Evolutionary conservation across 2,888 invertebrate genomes (phyloP).

Genomic region (Zeuzera pyrina): DNA sequence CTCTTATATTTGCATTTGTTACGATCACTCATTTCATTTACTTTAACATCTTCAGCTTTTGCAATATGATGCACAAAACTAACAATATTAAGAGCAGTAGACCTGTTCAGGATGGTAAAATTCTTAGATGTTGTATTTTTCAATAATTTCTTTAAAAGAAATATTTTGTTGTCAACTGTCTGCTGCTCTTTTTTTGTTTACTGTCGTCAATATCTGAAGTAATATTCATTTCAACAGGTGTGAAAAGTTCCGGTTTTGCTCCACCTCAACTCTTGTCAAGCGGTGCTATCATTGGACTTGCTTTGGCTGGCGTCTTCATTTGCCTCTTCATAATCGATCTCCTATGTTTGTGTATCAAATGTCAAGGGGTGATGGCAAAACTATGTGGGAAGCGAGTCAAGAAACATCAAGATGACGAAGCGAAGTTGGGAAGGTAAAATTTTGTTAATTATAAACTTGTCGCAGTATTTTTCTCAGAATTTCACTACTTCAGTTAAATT

Average conservation of each 20-base stretch:
- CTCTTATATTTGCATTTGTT: constrained; percentile 41
- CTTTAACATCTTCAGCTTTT: constrained; percentile 61
- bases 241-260: constrained; percentile 59
- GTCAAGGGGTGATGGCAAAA: constrained; percentile 79
- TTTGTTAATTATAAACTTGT: background rate
- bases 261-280: constrained; percentile 75
- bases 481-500: background rate
- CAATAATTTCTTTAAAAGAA: background rate
- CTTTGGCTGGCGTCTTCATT: constrained; percentile 85
- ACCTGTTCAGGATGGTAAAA: constrained; percentile 13
- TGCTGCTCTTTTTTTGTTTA: constrained; percentile 38
- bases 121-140: background rate
- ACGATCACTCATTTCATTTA: constrained; percentile 58
- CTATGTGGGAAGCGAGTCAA: constrained; percentile 78
- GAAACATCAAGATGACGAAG: constrained; percentile 84
- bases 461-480: background rate
- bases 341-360: constrained; percentile 80
- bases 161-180: constrained; percentile 22
- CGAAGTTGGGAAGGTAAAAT: constrained; percentile 86
- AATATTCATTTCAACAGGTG: constrained; percentile 43
- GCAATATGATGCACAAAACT: constrained; percentile 59
- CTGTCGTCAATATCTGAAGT: constrained; percentile 16
- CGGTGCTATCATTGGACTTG: constrained; percentile 87
- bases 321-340: constrained; percentile 89
- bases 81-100: constrained; percentile 54